Evolutionary conservation across 2,797 vertebrate species (phyloP).

Genomic region (Lithobates pipiens): DNA sequence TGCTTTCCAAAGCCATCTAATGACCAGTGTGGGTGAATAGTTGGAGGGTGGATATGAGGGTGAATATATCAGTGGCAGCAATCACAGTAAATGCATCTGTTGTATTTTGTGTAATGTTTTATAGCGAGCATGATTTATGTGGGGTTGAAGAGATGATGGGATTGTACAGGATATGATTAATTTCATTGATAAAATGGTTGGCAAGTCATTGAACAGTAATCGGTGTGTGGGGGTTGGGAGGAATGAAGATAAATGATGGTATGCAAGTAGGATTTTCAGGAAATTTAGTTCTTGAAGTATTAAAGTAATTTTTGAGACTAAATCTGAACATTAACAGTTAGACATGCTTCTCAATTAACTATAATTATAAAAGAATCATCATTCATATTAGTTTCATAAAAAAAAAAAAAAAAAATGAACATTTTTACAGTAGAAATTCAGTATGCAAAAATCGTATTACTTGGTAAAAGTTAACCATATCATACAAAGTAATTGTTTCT

Average conservation of each 20-base stretch:
- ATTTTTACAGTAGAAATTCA: too few species aligned
- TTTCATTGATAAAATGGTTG: conserved; percentile 1
- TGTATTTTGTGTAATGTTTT: not conserved
- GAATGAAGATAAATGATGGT: not conserved
- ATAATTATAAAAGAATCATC: too few species aligned
- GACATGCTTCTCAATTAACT: too few species aligned
- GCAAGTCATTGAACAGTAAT: conserved; percentile 4
- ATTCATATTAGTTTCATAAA: too few species aligned
- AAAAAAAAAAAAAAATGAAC: too few species aligned
- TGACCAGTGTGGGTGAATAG: not conserved
- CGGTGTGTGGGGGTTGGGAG: not conserved
- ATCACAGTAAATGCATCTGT: not conserved
- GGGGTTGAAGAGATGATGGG: not conserved
- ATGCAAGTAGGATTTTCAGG: not conserved
- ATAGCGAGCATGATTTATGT: conserved; percentile 4
- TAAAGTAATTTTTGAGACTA: not conserved
- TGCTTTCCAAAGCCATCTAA: not conserved
- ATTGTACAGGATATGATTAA: conserved; percentile 10
- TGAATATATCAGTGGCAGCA: not conserved
- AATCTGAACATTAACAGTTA: too few species aligned
- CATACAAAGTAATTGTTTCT: too few species aligned
- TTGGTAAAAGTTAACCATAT: too few species aligned
- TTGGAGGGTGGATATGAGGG: not conserved
- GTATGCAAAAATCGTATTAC: too few species aligned
- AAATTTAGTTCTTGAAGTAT: not conserved